A percentile compares a stretch with the other conserved stretches of the same genome.
Evolutionary conservation across 2,113 vertebrate species (phyloP).

Genomic region (Oncorhynchus mykiss): DNA sequence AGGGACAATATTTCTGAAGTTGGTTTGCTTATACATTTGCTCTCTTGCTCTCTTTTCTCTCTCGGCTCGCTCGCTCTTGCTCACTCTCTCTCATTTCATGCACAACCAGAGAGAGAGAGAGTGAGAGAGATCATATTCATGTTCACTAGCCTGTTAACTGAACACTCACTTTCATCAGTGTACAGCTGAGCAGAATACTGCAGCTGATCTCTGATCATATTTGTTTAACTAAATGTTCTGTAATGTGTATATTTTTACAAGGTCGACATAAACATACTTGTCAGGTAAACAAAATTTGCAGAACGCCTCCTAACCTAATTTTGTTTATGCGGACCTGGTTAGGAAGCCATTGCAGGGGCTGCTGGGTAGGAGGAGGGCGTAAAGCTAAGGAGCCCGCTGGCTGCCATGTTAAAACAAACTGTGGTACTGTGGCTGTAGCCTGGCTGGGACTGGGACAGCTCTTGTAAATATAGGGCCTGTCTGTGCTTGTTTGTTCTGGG

Average conservation of each 20-base stretch:
- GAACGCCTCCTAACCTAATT: conserved; percentile 27
- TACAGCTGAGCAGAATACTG: conserved; percentile 25
- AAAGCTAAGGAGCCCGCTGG: conserved; percentile 37
- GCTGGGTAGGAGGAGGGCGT: conserved; percentile 30
- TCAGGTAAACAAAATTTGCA: conserved; percentile 1
- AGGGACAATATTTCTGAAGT: not conserved
- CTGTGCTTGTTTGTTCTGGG: conserved; percentile 8
- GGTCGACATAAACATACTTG: conserved; percentile 40
- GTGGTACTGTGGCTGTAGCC: conserved; percentile 24
- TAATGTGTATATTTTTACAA: conserved; percentile 55
- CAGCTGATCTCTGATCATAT: conserved; percentile 61
- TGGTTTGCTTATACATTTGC: too few relatives aligned
- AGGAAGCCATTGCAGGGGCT: conserved; percentile 32
- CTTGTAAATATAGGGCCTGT: conserved; percentile 26
- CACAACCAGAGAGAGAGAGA: too few relatives aligned
- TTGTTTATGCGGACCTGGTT: conserved; percentile 39
- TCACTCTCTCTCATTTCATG: too few relatives aligned
- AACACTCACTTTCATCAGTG: conserved; percentile 45
- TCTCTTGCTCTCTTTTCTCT: not conserved
- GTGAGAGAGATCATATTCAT: too few relatives aligned
- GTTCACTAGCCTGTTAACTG: conserved; percentile 43
- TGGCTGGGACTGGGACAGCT: not conserved
- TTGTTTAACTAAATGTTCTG: conserved; percentile 61
- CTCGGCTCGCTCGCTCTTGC: too few relatives aligned
- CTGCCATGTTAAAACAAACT: conserved; percentile 42